These are phyloP conservation scores for Synchiropus splendidus DNA, from an alignment of 2,113 vertebrate species.

Conservation along the genomic window DNA sequence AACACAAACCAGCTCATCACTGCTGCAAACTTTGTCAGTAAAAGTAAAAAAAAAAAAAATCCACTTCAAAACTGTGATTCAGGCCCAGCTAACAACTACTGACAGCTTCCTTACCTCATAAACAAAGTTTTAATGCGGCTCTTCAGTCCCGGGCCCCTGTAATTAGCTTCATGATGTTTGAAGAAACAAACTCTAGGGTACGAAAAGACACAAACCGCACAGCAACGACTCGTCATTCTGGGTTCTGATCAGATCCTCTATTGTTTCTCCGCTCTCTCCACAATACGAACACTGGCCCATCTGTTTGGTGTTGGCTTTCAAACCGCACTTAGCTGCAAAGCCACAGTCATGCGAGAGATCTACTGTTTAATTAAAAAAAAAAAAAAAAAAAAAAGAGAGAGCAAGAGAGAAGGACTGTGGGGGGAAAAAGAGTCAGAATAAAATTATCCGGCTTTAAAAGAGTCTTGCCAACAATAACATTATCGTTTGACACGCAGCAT, in stretches of 20 bases:
- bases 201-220: too few species aligned
- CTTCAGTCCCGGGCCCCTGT: too few species aligned
- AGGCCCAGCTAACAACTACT: too few species aligned
- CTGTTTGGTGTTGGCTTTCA: constrained; percentile 62
- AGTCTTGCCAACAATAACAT: constrained; percentile 64
- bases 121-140: too few species aligned
- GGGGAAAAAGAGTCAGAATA: constrained; percentile 42
- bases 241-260: constrained; percentile 25
- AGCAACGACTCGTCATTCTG: constrained; percentile 26
- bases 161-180: too few species aligned
- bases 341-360: constrained; percentile 54
- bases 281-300: constrained; percentile 56
- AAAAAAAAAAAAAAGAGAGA: constrained; percentile 4
- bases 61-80: too few species aligned
- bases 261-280: constrained; percentile 43
- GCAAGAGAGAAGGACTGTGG: too few species aligned
- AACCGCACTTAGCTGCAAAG: constrained; percentile 53
- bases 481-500: constrained; percentile 64
- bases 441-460: constrained; percentile 58
- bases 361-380: constrained; percentile 59
- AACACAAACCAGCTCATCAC: too few species aligned
- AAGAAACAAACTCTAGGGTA: too few species aligned
- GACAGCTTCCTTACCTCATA: too few species aligned
- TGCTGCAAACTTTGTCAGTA: too few species aligned
- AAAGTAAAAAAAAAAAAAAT: too few species aligned